Evolutionary conservation across 2,113 vertebrate genomes (phyloP), one percentile per base, ranked within the genome.

Genomic region (Eira barbara): DNA sequence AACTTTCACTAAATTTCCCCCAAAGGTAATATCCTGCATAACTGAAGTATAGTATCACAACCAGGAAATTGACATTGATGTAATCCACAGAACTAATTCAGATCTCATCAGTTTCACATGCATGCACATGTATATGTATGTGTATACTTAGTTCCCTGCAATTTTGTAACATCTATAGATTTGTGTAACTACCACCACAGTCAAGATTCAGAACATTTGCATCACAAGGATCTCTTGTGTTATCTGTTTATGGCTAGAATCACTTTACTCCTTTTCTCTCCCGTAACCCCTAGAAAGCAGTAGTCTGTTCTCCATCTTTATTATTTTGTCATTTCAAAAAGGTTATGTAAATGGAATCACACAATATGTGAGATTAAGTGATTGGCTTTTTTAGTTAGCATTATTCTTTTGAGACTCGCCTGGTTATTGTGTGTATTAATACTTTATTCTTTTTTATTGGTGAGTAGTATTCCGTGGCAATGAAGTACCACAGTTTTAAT

Each of bases 261-360:
- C 25, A 61, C 12, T 81, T 91, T 42, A 18, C 0, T 76, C 5
- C 17, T 14, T 59, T 34, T 67, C 6, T 17, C 4, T 65, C 39
- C 17, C 1, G 0, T 20, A 7, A 45, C 8, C 23, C 3, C 14
- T 52, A 11, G 31, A 36, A 93, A 92, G 7, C 13, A 65, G 3
- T 67, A 73, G 21, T 47, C 15, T 92, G 9, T 63, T 71, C 69
- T 87, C 21, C 2, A 31, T 69, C 71, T n/a, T 63, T 61, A 23
- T 84, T 82, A 55, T 76, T 76, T 90, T 97, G 9, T 73, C 18
- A 84, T 85, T 91, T 91, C 36, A 80, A 14, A 47, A 86, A 89
- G 27, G 4, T 36, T 85, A 42, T 29, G 23, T 92, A 80, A 65
- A 20, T 36, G 14, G 20, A 74, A 39, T 79, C 65, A 47, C 76